Percentiles rank a stretch among this genome's conserved stretches.
phyloP scores from a whole-genome alignment of 2,797 vertebrate genomes.

The Geotrypetes seraphini region DNA sequence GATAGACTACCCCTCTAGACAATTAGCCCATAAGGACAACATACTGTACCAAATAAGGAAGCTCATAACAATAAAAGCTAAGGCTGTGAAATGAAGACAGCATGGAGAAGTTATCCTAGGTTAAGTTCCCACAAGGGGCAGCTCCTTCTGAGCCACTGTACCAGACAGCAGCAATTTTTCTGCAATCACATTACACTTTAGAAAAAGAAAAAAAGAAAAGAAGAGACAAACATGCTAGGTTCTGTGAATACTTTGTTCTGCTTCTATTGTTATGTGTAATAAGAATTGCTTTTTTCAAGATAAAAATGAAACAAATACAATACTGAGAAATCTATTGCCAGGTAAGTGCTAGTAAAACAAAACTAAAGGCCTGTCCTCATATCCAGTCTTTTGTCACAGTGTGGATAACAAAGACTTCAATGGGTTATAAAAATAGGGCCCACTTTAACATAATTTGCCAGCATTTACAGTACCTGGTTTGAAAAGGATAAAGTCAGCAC shows the following conservation, averaged over 20 bases:
- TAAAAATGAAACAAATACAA: not conserved
- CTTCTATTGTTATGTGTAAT: not conserved
- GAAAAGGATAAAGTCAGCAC: not conserved
- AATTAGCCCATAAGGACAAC: not conserved
- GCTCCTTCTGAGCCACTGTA: not conserved
- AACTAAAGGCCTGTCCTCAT: too few relatives aligned
- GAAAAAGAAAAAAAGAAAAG: not conserved
- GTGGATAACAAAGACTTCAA: too few relatives aligned
- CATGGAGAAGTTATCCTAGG: not conserved
- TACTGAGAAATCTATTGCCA: too few relatives aligned
- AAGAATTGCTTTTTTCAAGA: not conserved
- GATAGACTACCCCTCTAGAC: too few relatives aligned
- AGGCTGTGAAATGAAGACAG: not conserved
- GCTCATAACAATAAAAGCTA: not conserved
- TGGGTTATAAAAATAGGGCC: too few relatives aligned
- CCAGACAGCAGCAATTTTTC: not conserved
- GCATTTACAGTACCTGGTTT: not conserved
- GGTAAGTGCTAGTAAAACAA: too few relatives aligned
- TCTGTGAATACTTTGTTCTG: accelerated
- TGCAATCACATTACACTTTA: not conserved
- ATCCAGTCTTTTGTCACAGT: too few relatives aligned
- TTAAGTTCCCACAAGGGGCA: slow-evolving; percentile 10
- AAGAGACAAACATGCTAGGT: too few relatives aligned
- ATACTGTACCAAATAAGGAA: accelerated
- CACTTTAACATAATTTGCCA: too few relatives aligned